Conservation (phyloP, 2,888 invertebrate genomes). For the Pyralis farinalis region DNA sequence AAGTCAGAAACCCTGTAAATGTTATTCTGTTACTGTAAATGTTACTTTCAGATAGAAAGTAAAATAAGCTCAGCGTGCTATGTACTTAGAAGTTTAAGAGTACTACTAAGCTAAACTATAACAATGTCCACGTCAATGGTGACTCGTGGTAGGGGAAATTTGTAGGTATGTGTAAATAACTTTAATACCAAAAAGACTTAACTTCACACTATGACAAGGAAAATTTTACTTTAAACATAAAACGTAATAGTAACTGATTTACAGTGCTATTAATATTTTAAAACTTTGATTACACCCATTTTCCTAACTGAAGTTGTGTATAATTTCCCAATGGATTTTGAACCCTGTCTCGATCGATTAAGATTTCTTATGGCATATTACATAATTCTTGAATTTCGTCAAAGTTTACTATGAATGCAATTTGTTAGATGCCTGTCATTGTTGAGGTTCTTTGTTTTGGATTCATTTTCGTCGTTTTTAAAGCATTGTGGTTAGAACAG, state of each 20-base stretch:
- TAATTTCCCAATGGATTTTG: constrained; percentile 7
- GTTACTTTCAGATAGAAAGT: too few relatives aligned
- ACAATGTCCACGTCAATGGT: too few relatives aligned
- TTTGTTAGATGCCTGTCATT: constrained; percentile 6
- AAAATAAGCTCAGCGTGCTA: too few relatives aligned
- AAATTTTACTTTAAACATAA: background rate
- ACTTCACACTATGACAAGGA: background rate
- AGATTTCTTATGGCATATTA: constrained; percentile 2
- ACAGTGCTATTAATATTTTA: background rate
- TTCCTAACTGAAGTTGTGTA: constrained; percentile 5
- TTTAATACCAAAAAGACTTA: background rate
- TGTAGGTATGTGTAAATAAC: too few relatives aligned
- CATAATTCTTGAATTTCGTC: background rate
- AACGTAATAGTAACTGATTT: too few relatives aligned
- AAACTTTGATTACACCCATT: constrained; percentile 18
- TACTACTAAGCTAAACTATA: too few relatives aligned
- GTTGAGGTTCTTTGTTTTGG: constrained; percentile 1
- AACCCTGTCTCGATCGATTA: background rate
- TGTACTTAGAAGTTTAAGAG: too few relatives aligned
- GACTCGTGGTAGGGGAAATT: too few relatives aligned
- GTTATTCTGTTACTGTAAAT: too few relatives aligned
- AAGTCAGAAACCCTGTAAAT: too few relatives aligned
- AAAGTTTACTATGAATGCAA: constrained; percentile 14
- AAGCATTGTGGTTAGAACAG: background rate
- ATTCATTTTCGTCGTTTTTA: background rate